These are phyloP conservation scores for Nyleta sp. DNA, from an alignment of 2,888 invertebrate genomes.

Conservation along the genomic window DNA sequence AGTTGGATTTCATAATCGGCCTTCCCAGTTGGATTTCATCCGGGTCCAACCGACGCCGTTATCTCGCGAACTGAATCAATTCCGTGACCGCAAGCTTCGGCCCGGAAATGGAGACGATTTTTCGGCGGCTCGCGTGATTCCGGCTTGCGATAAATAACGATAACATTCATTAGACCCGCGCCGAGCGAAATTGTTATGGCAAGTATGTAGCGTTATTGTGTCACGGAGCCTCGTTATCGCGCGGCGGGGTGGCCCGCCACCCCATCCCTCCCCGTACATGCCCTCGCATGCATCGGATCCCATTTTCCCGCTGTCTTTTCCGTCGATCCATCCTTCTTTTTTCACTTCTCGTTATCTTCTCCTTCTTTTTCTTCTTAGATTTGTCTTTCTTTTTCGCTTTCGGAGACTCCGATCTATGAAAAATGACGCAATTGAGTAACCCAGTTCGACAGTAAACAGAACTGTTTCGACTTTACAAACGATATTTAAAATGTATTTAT, in stretches of 20 bases:
- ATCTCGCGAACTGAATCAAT: too few relatives aligned
- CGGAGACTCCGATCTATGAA: conserved; percentile 80
- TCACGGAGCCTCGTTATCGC: conserved; percentile 34
- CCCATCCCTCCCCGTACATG: conserved; percentile 3
- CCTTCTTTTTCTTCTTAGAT: conserved; percentile 81
- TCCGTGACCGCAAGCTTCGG: too few relatives aligned
- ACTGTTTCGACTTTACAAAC: conserved; percentile 60
- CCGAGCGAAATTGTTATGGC: conserved; percentile 42
- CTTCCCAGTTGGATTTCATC: too few relatives aligned
- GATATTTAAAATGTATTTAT: conserved; percentile 63
- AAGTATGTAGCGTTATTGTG: conserved; percentile 33
- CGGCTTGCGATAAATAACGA: conserved; percentile 25
- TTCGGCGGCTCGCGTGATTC: too few relatives aligned
- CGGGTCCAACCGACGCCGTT: too few relatives aligned
- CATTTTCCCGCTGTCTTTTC: conserved; percentile 35
- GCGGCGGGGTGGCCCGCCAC: neutral
- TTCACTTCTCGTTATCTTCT: conserved; percentile 81
- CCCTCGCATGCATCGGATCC: conserved; percentile 33
- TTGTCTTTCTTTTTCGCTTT: conserved; percentile 81
- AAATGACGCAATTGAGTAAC: conserved; percentile 33
- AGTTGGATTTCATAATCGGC: too few relatives aligned
- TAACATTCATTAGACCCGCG: conserved; percentile 29
- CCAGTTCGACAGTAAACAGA: conserved; percentile 7
- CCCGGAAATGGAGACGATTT: too few relatives aligned
- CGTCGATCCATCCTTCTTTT: conserved; percentile 77